Evolutionary conservation across 2,113 vertebrate genomes (phyloP), one percentile per base, ranked within the genome.

Genomic region (Erinaceus europaeus): DNA sequence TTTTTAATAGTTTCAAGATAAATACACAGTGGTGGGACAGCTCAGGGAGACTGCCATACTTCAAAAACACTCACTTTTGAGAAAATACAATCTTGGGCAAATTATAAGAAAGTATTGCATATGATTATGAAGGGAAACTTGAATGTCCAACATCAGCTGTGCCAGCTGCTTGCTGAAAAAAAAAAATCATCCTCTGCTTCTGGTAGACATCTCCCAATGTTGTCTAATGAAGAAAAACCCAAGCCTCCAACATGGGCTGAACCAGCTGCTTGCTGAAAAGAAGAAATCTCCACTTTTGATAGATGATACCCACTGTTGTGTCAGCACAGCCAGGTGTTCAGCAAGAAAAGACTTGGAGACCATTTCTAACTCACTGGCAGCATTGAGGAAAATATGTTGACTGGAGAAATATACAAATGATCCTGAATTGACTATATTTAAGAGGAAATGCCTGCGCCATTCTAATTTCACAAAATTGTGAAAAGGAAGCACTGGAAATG

Each of bases 401-500:
- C 74, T 71, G 67, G 17, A 44, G 50, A 61, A 75, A 18, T 23
- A 42, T 18, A 61, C 55, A 79, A 25, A 76, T 67, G 55, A 72
- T 53, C 81, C 53, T 29, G 6, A 84, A 23, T 40, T 82, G 36
- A 23, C 32, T 65, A 20, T 65, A 79, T 23, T 48, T 55, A 68
- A 81, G 40, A 74, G 29, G 10, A 71, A 88, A 89, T 75, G 27
- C 0, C 15, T 48, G 21, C 8, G 55, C 55, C 69, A 84, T 81
- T 86, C 17, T 78, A 61, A 68, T 55, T 48, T 69, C 11, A 86
- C 52, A 87, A 81, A n/a, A 91, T 21, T 65, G 15, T 82, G 10
- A 61, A 79, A 86, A 81, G 3, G 7, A 62, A 38, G 7, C 59
- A 46, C 59, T 78, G 17, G 38, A 64, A 91, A 61, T 34, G 64